Percentiles rank a stretch among this genome's conserved stretches.
Evolutionary conservation across 1,140 invertebrate species (phyloP).

Genomic region (Dolichoris vasculosae): DNA sequence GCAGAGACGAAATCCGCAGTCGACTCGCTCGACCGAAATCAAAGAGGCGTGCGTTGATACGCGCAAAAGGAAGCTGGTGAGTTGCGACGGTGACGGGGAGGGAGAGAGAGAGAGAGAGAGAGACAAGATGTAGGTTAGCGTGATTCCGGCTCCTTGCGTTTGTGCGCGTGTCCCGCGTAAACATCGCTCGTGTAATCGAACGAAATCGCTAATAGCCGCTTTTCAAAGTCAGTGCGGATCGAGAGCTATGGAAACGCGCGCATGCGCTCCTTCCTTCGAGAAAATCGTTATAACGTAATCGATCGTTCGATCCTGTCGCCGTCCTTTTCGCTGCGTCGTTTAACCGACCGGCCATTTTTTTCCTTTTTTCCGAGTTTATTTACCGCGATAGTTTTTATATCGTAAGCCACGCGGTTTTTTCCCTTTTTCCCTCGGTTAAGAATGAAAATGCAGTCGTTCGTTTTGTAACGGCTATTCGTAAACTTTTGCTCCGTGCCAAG

Average conservation of each 20-base stretch:
- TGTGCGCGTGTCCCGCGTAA: slow-evolving; percentile 58
- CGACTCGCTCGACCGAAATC: not conserved
- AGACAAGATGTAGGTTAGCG: slow-evolving; percentile 47
- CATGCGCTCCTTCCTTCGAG: not conserved
- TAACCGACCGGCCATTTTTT: not conserved
- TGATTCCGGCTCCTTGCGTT: slow-evolving; percentile 43
- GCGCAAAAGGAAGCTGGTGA: slow-evolving; percentile 34
- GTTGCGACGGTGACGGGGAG: slow-evolving; percentile 36
- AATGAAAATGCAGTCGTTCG: not conserved
- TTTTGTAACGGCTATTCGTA: not conserved
- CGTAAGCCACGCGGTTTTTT: not conserved
- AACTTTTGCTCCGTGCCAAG: slow-evolving; percentile 26
- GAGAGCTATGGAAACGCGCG: not conserved
- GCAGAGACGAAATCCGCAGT: too few species aligned
- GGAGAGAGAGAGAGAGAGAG: too few species aligned
- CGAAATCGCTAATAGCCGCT: slow-evolving; percentile 65
- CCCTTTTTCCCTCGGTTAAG: not conserved
- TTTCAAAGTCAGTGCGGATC: slow-evolving; percentile 20
- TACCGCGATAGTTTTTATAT: too few species aligned
- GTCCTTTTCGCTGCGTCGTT: not conserved
- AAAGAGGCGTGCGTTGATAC: not conserved
- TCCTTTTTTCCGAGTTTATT: not conserved
- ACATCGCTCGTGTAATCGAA: slow-evolving; percentile 67
- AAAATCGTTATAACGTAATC: not conserved
- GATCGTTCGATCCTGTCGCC: not conserved